Base-by-base conservation (phyloP, 2,888 invertebrate genomes). In the Anthophora plumipes region DNA sequence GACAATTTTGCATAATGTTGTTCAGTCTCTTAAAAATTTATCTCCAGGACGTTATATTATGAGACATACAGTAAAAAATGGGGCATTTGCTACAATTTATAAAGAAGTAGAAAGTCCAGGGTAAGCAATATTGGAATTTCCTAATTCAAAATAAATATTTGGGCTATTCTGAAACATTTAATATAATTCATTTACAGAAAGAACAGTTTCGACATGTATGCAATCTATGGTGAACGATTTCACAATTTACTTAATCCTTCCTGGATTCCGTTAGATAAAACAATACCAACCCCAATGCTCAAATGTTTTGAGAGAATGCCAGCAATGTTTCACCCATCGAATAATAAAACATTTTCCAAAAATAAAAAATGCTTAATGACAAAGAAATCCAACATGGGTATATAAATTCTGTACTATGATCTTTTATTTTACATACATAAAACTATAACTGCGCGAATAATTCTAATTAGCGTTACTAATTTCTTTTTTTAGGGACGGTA, bases 211-310 rank as follows among this genome's bases (percentile, higher is more conserved):
- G 90, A 91, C 61, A 70, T 91, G 25, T 86, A 89, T 25, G 64
- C 82, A 14, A 22, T 89, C 41, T 90, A 83, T 61, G 68, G 69
- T 25, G 31, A 75, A 6, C 50, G 70, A 17, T 89, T 84, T 64
- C 57, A 70, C 6, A 91, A 84, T n/a, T 72, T 85, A 79, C 82
- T 86, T 1, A 86, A 78, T 76, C 8, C 80, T 9, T 74, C 89
- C 8, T 91, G 91, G 91, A 89, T 90, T 22, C 54, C 69, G n/a
- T 60, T 91, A 39, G 91, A 91, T 69, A 90, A 79, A 78, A 77
- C 68, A 17, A 73, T 90, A n/a, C 59, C 85, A 20, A 90, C 89
- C 17, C 91, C 91, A 22, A 59, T 72, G 43, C 70, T 67, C 0
- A 84, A 74, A 20, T 59, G 11, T 25, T 88, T 84, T 71, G 76